Base-by-base conservation (phyloP, 23 tunicate genomes). In the Halocynthia roretzi region DNA sequence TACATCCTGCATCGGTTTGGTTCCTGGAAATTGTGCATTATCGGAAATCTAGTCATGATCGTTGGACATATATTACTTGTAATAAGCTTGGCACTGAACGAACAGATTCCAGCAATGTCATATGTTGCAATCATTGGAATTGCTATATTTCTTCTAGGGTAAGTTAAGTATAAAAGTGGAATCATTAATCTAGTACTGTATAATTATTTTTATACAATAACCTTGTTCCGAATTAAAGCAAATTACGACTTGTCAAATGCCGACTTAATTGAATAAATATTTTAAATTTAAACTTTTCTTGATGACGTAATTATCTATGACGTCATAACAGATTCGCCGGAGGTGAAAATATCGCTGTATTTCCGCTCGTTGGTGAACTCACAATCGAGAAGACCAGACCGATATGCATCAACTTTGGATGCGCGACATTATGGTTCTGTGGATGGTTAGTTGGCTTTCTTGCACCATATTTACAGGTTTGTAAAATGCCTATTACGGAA, bases 381-480 rank as follows among this genome's bases (percentile, higher is more conserved):
- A 89, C 96, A 0, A 80, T 78, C 61, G 88, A 83, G 49, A 76
- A 82, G 15, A 89, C 96, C 0, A 78, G 96, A 68, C 82, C 88
- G 5, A 80, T 87, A 7, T 82, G 80, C 53, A 15, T 83, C 50
- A 78, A 67, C 20, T 87, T 56, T 52, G 93, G 85, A 7, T 71
- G 76, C 20, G 62, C 71, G 12, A 56, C 52, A 7, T 51, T 81
- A 53, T 87, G 86, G 86, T 48, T 62, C 14, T 51, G 60, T 0
- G 67, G 82, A 51, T 87, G 84, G 83, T 71, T 87, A 15, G 83
- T 76, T 10, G 80, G 83, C 1, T 87, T 87, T 62, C 51, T 82
- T 15, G 70, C 86, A 14, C 80, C 93, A 7, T 87, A 87, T 82
- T 77, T 87, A n/a, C 83, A 87, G 86, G 93, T 82, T n/a, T 5